phyloP scores from a whole-genome alignment of 2,113 vertebrate species.

The Callionymus lyra region DNA sequence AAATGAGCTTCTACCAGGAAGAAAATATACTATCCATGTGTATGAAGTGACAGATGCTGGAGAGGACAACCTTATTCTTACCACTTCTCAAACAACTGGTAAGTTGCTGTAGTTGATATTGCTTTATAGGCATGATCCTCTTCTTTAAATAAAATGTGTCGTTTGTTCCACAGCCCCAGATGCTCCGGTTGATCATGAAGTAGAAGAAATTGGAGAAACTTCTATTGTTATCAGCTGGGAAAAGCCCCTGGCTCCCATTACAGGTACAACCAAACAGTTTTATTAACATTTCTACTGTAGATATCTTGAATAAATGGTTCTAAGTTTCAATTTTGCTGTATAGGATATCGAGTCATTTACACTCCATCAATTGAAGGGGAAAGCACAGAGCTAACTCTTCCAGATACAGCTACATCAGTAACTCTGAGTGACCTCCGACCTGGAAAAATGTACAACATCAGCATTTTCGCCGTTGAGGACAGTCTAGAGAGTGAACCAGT shows the following conservation, averaged over 20 bases:
- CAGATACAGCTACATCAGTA: slow-evolving; percentile 84
- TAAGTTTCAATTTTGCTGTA: not conserved
- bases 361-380: slow-evolving; percentile 85
- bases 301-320: not conserved
- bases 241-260: slow-evolving; percentile 91
- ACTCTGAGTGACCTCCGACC: slow-evolving; percentile 87
- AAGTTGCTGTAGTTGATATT: too few relatives aligned
- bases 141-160: too few relatives aligned
- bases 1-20: slow-evolving; percentile 87
- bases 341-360: slow-evolving; percentile 90
- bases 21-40: slow-evolving; percentile 90
- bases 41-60: slow-evolving; percentile 83
- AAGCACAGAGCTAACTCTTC: slow-evolving; percentile 89
- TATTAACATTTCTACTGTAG: too few relatives aligned
- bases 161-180: slow-evolving; percentile 79
- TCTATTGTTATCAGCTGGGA: slow-evolving; percentile 87
- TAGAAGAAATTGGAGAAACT: slow-evolving; percentile 82
- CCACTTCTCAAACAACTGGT: slow-evolving; percentile 92
- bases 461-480: slow-evolving; percentile 90
- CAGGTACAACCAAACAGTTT: slow-evolving; percentile 62
- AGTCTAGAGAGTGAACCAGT: slow-evolving; percentile 87
- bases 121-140: too few relatives aligned
- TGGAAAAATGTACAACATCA: slow-evolving; percentile 88
- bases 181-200: slow-evolving; percentile 73
- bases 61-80: slow-evolving; percentile 82